Evolutionary conservation across 2,888 invertebrate species (phyloP).

Genomic region (Junonia oenone): DNA sequence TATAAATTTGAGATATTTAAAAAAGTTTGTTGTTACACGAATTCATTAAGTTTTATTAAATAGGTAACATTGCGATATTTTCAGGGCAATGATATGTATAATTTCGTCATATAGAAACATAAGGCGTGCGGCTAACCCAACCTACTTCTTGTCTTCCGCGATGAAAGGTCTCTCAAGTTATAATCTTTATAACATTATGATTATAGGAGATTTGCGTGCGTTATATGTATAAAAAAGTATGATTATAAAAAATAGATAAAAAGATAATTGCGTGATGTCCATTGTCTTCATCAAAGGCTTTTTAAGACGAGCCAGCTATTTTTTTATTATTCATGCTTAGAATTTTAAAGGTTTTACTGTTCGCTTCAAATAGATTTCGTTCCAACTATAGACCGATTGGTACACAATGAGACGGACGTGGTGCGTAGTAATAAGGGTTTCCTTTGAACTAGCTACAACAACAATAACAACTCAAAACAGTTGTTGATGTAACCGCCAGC

Average conservation of each 20-base stretch:
- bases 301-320: background rate
- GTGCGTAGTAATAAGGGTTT: conserved; percentile 62
- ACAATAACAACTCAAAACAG: conserved; percentile 36
- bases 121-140: conserved; percentile 16
- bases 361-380: conserved; percentile 29
- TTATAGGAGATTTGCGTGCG: background rate
- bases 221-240: no score
- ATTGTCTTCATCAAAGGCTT: no score
- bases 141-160: conserved; percentile 16
- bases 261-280: no score
- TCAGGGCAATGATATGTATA: conserved; percentile 13
- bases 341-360: no score
- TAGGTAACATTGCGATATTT: background rate
- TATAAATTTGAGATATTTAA: background rate
- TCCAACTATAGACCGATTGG: conserved; percentile 50
- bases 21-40: background rate
- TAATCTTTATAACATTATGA: background rate
- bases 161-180: background rate
- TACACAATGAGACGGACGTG: conserved; percentile 61
- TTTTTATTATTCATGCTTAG: background rate
- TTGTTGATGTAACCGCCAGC: conserved; percentile 20
- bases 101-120: conserved; percentile 16
- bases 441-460: conserved; percentile 64
- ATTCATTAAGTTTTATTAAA: background rate
- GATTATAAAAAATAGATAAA: no score